Percentiles rank a stretch among this genome's conserved stretches.
Conservation (phyloP, 2,797 vertebrate genomes). For the Gallirallus australis region DNA sequence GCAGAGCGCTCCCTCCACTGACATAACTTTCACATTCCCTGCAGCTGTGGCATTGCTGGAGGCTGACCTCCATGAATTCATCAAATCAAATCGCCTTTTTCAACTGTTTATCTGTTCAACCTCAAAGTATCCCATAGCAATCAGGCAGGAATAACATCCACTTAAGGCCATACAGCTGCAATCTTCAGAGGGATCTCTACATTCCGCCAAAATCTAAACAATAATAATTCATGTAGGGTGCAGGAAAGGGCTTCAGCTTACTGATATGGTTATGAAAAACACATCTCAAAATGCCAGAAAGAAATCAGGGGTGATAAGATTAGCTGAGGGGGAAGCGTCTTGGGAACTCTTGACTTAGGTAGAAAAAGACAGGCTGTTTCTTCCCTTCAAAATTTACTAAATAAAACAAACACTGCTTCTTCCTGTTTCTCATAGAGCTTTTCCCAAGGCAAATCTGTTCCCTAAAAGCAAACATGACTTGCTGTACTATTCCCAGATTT, state of each 20-base stretch:
- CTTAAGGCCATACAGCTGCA: not conserved
- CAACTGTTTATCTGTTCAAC: not conserved
- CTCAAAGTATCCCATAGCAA: not conserved
- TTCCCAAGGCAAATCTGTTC: conserved; percentile 1
- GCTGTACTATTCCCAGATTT: not conserved
- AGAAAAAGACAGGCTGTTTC: not conserved
- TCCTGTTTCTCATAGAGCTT: conserved; percentile 11
- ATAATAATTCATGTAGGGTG: not conserved
- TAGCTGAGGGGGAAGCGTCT: not conserved
- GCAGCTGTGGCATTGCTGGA: not conserved
- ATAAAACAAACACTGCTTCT: conserved; percentile 2
- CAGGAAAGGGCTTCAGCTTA: conserved; percentile 10
- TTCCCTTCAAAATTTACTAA: not conserved
- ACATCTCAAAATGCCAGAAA: not conserved
- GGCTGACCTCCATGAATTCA: not conserved
- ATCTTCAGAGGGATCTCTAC: not conserved
- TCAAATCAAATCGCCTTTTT: not conserved
- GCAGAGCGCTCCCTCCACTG: not conserved
- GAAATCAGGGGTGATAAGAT: not conserved
- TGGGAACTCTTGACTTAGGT: not conserved
- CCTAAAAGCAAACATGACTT: not conserved
- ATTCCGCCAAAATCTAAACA: conserved; percentile 36
- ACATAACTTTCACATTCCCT: not conserved
- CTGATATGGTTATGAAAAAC: not conserved
- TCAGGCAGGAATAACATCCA: not conserved